Conservation (phyloP, 2,113 vertebrate species). For the Pedetes capensis region DNA sequence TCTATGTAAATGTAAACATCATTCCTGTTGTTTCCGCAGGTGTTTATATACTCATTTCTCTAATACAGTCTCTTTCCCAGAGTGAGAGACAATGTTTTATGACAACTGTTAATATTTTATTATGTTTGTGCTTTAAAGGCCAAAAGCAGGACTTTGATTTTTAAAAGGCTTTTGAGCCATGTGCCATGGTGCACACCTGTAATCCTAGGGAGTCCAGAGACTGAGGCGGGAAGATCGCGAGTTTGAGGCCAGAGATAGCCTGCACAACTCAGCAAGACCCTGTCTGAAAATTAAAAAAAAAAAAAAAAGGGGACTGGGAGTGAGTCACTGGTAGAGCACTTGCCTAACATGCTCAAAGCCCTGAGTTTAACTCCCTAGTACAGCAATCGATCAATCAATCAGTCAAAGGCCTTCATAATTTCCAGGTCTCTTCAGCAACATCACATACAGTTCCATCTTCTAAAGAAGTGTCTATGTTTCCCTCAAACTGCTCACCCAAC, state of each 20-base stretch:
- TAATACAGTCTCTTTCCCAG: neutral
- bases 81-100: neutral
- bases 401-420: slow-evolving; percentile 25
- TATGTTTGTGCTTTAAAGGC: neutral
- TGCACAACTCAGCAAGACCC: too few species aligned
- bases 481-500: neutral
- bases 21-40: neutral
- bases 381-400: too few species aligned
- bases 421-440: neutral
- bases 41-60: neutral
- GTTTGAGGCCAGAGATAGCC: too few species aligned
- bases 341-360: too few species aligned
- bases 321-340: too few species aligned
- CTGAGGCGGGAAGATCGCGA: too few species aligned
- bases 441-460: neutral
- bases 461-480: neutral
- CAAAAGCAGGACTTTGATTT: neutral
- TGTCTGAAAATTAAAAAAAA: too few species aligned
- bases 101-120: neutral
- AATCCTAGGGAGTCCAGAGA: too few species aligned
- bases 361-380: too few species aligned
- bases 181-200: too few species aligned
- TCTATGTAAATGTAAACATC: neutral
- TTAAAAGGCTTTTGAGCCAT: slow-evolving; percentile 39
- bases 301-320: too few species aligned